Base-by-base conservation (phyloP, 2,797 vertebrate genomes). In the Micropoecilia bifurca region DNA sequence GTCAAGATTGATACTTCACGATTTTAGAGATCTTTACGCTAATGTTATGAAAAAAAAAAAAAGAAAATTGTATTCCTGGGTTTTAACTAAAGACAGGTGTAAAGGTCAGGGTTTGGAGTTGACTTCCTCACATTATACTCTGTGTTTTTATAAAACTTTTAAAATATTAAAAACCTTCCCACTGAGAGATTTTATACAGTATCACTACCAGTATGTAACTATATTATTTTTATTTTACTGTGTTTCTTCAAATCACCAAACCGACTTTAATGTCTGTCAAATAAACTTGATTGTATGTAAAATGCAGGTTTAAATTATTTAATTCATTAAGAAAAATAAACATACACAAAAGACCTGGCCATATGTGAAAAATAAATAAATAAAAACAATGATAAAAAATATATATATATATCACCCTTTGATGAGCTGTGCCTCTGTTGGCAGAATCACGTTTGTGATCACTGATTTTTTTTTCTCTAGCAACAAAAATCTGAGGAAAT, bases 1-100 rank as follows among this genome's bases (percentile, higher is more conserved):
- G 46, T 78, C 14, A 69, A 81, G 59, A 77, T 79, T 14, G 59
- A 68, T 74, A 79, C 80, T 20, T 4, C 13, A 66, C 79, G 36
- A 75, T 86, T 79, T 78, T 18, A 71, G 7, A 36, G 14, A 79
- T 81, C 18, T 76, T 84, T 71, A 68, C 2, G 55, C 0, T 45
- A 1, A 53, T 7, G 20, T 33, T 46, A 68, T 45, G 73, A 0
- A n/a, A 1, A 76, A 28, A 66, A 55, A 12, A 71, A 71, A 76
- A 28, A 66, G 63, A 12, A 71, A 73, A 30, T 36, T 66, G 33
- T 20, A 16, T 13, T 4, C 33, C 66, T 74, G 36, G 9, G 22
- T 68, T 68, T 68, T 22, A 68, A 25, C 20, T 68, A 12, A 68
- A 41, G 36, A 41, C 20, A 68, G 8, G 20, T 22, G 22, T 25